Evolutionary conservation across 2,797 vertebrate genomes (phyloP), one percentile per base, ranked within the genome.

Genomic region (Semaprochilodus insignis): DNA sequence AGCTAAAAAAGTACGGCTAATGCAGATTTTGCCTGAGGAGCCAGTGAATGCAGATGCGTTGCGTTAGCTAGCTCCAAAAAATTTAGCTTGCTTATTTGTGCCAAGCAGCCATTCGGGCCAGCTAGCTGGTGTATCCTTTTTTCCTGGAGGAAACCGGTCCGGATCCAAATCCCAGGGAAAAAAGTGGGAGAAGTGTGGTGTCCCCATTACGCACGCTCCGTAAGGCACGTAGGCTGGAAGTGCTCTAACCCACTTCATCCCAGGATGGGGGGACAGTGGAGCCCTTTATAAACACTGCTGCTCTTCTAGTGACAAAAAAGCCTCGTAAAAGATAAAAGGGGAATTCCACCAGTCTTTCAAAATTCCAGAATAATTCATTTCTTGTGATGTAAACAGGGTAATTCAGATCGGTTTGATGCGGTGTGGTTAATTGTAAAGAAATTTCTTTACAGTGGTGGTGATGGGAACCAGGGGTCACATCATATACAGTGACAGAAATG

Each of bases 161-260:
- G 21, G 4, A 55, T 25, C 4, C 52, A 34, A 13, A 55, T 25
- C 4, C 67, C 14, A 16, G 2, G 13, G 15, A 72, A 52, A 40
- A 74, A 13, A 44, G 77, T 77, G 63, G 40, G 76, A 36, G 48
- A 78, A 31, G 60, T 60, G 70, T 19, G 44, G 59, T 69, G 51
- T 81, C 31, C 80, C 80, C 80, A 85, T 85, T 74, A 71, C 59
- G 52, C 40, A 40, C 21, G 19, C 34, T 54, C 55, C 25, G 34
- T 21, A 16, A 52, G 27, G 82, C 84, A 86, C 82, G 80, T 88
- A 86, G 74, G 72, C 86, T 84, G 73, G 63, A 70, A 1, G 31
- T 13, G 44, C 16, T 19, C 15, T 67, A 21, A 69, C 21, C 69
- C 66, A 15, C 11, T 67, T 13, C 36, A 57, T 74, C 71, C 51